Percentiles rank a stretch among this genome's conserved stretches.
Evolutionary conservation across 2,113 vertebrate species (phyloP).

Genomic region (Bos indicus): DNA sequence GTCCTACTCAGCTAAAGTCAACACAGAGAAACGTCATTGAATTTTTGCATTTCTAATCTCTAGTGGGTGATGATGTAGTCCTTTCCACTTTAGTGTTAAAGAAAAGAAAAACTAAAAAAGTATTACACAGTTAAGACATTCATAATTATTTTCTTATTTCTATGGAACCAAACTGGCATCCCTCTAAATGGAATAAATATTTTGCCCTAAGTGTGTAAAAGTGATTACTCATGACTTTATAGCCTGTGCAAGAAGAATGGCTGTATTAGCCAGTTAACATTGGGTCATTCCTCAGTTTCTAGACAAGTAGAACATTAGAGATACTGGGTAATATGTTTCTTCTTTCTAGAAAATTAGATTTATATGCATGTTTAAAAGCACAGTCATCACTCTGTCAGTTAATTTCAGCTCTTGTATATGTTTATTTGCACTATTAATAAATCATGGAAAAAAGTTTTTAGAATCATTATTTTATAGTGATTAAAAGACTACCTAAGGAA

Average conservation of each 20-base stretch:
- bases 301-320: neutral
- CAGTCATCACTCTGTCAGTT: neutral
- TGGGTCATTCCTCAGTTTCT: neutral
- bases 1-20: constrained; percentile 57
- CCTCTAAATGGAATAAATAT: neutral
- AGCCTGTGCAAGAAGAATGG: neutral
- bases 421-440: neutral
- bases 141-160: neutral
- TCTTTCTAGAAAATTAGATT: constrained; percentile 22
- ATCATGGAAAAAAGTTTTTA: neutral
- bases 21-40: constrained; percentile 61
- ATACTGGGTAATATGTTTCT: neutral
- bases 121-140: neutral
- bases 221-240: neutral
- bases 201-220: neutral
- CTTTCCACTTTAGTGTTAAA: neutral
- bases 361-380: neutral
- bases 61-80: neutral
- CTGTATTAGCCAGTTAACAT: neutral
- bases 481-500: neutral
- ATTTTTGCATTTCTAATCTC: constrained; percentile 56
- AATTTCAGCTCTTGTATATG: neutral
- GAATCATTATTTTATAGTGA: neutral
- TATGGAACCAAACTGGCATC: neutral
- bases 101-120: neutral